A percentile compares a stretch with the other conserved stretches of the same genome.
Conservation (phyloP, 2,113 vertebrate genomes). For the Misgurnus anguillicaudatus region DNA sequence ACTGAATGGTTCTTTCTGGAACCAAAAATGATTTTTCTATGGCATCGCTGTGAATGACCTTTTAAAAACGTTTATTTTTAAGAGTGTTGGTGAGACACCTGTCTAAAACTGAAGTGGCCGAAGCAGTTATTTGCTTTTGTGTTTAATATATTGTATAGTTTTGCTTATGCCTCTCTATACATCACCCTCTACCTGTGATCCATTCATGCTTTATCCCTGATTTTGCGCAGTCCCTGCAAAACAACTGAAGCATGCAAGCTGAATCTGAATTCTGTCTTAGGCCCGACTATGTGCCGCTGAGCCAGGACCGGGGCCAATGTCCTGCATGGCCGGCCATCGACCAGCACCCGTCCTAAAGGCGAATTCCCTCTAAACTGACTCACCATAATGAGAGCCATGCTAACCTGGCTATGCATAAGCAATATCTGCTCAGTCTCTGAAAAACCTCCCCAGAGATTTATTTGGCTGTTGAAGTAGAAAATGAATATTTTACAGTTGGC, state of each 20-base stretch:
- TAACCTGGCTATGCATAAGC: conserved; percentile 92
- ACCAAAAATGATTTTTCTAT: no score
- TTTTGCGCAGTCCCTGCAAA: background rate
- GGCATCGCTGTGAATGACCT: no score
- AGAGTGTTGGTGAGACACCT: no score
- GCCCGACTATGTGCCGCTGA: background rate
- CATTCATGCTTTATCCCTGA: conserved; percentile 4
- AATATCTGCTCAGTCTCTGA: conserved; percentile 87
- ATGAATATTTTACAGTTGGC: conserved; percentile 99
- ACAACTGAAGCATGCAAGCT: conserved; percentile 2
- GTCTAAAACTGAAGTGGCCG: no score
- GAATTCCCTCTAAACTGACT: conserved; percentile 84
- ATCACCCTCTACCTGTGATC: background rate
- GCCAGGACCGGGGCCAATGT: background rate
- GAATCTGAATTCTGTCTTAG: conserved; percentile 12
- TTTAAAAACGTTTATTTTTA: no score
- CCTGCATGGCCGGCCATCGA: conserved; percentile 43
- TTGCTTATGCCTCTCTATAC: background rate
- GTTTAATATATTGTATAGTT: background rate
- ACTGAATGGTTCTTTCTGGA: no score
- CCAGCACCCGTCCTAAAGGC: conserved; percentile 25
- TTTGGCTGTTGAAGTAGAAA: conserved; percentile 99
- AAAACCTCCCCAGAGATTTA: conserved; percentile 94
- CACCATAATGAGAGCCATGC: conserved; percentile 81
- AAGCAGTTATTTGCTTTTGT: no score